phyloP scores from a whole-genome alignment of 2,888 invertebrate species.

The Rhagium mordax region DNA sequence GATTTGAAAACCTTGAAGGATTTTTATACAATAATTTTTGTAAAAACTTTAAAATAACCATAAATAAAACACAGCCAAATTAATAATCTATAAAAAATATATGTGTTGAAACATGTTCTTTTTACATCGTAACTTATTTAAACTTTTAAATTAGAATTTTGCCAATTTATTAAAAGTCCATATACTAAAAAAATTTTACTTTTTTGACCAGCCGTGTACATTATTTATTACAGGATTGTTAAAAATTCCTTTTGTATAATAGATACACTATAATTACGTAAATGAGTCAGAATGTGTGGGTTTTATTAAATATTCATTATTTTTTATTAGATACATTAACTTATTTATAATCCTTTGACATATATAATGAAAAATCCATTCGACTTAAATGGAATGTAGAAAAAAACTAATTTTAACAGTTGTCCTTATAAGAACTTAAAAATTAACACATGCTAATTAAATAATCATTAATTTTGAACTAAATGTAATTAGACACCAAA shows the following conservation, averaged over 20 bases:
- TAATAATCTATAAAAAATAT: no score
- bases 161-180: no score
- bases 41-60: no score
- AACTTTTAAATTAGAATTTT: no score
- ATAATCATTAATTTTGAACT: neutral
- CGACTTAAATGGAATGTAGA: neutral
- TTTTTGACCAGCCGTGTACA: neutral
- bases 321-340: neutral
- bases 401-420: neutral
- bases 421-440: neutral
- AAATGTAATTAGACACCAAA: neutral
- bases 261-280: no score
- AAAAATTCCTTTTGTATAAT: neutral
- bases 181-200: no score
- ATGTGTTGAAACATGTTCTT: no score
- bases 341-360: neutral
- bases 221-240: neutral
- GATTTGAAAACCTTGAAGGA: no score
- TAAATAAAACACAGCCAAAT: no score
- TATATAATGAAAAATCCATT: neutral
- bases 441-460: neutral
- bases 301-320: conserved; percentile 3
- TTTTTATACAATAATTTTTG: no score
- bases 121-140: no score
- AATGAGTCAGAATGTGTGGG: conserved; percentile 2